phyloP scores from a whole-genome alignment of 2,113 vertebrate species.

The Orientallactaga bullata region DNA sequence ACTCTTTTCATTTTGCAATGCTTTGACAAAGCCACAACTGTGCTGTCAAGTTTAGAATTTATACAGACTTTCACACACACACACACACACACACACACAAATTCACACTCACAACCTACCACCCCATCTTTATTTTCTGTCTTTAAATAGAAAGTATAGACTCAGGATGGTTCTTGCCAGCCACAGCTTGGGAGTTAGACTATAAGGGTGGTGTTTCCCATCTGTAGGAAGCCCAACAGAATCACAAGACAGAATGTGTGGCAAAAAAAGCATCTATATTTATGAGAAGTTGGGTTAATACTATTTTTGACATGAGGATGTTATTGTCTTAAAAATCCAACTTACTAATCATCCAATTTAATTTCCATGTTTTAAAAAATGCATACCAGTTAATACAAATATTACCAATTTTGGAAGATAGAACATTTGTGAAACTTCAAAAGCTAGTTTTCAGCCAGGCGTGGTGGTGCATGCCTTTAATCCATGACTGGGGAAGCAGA shows the following conservation, averaged over 20 bases:
- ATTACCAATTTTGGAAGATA: not conserved
- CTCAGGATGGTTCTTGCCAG: conserved; percentile 60
- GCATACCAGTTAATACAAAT: not conserved
- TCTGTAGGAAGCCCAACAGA: conserved; percentile 61
- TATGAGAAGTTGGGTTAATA: not conserved
- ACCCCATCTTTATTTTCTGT: conserved; percentile 75
- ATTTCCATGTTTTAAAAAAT: not conserved
- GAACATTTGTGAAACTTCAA: conserved; percentile 3
- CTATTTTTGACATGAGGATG: conserved; percentile 6
- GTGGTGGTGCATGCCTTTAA: no score
- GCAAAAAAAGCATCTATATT: not conserved
- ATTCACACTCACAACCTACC: not conserved
- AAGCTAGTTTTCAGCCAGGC: no score
- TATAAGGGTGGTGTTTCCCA: not conserved
- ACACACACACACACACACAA: conserved; percentile 40
- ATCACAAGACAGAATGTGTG: conserved; percentile 45
- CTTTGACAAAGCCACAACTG: conserved; percentile 77
- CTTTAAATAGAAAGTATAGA: conserved; percentile 70
- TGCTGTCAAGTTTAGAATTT: conserved; percentile 75
- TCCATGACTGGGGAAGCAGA: no score
- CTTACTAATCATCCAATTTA: not conserved
- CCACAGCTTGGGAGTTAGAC: conserved; percentile 51
- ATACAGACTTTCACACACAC: conserved; percentile 74
- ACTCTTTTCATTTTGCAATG: conserved; percentile 67
- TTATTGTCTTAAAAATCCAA: conserved; percentile 13